phyloP scores from a whole-genome alignment of 1,140 invertebrate genomes.

The Kradibia gibbosae region DNA sequence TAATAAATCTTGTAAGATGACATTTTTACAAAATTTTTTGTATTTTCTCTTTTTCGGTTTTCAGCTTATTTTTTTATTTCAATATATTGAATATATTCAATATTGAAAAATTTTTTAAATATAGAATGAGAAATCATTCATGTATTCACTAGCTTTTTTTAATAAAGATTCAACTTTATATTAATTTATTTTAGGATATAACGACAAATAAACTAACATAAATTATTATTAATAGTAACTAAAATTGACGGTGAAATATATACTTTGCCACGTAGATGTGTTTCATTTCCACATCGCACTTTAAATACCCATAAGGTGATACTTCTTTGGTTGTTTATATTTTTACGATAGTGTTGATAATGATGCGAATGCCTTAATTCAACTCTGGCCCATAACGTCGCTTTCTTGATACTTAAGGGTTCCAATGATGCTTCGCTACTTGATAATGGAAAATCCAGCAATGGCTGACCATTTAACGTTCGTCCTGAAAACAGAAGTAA shows the following conservation, averaged over 20 bases:
- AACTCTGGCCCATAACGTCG: conserved; percentile 83
- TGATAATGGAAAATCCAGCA: conserved; percentile 86
- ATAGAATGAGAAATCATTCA: too few relatives aligned
- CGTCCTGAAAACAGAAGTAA: conserved; percentile 78
- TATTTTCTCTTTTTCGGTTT: too few relatives aligned
- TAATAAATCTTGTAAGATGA: too few relatives aligned
- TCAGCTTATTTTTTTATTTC: too few relatives aligned
- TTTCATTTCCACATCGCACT: conserved; percentile 75
- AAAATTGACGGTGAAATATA: not conserved
- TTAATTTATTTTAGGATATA: not conserved
- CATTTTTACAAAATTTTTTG: too few relatives aligned
- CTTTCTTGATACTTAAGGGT: conserved; percentile 80
- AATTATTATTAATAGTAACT: not conserved
- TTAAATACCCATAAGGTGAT: conserved; percentile 80
- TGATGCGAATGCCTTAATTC: conserved; percentile 75
- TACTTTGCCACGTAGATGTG: conserved; percentile 76
- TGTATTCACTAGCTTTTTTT: too few relatives aligned
- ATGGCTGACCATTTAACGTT: conserved; percentile 85
- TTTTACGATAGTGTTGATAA: conserved; percentile 70
- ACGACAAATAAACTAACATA: too few relatives aligned
- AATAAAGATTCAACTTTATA: not conserved
- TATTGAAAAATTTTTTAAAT: too few relatives aligned
- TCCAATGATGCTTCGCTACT: conserved; percentile 74
- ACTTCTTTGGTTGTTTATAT: conserved; percentile 70
- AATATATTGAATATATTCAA: too few relatives aligned